Conservation (phyloP, 2,888 invertebrate genomes). For the Ctenicera cuprea region DNA sequence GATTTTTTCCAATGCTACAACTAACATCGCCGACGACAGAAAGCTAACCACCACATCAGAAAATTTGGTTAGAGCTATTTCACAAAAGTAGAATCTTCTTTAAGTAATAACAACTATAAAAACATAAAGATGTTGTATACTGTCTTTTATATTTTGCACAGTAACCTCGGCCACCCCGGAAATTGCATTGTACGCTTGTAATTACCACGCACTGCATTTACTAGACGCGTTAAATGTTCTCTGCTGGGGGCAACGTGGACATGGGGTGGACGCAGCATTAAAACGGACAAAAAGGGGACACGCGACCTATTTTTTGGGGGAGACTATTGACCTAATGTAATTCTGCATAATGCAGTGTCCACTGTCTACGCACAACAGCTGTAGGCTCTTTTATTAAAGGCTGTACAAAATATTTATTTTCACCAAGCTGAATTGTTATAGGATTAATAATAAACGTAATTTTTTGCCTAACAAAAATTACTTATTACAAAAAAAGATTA, state of each 20-base stretch:
- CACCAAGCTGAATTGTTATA: not conserved
- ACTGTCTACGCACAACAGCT: conserved; percentile 61
- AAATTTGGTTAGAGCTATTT: no score
- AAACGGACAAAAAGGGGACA: conserved; percentile 72
- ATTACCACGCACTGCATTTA: conserved; percentile 6
- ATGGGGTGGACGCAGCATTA: conserved; percentile 68
- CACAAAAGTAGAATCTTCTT: no score
- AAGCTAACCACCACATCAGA: no score
- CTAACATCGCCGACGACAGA: no score
- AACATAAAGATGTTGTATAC: no score
- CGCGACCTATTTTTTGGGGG: conserved; percentile 70
- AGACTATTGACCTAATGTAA: conserved; percentile 65
- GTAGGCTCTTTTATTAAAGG: conserved; percentile 59
- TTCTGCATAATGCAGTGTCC: conserved; percentile 68
- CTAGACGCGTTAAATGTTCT: conserved; percentile 35
- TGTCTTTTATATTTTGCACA: not conserved
- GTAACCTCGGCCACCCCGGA: not conserved
- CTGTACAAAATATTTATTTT: conserved; percentile 25
- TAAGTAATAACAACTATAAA: no score
- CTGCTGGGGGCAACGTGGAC: conserved; percentile 66
- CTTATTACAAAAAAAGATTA: not conserved
- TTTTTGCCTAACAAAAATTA: not conserved
- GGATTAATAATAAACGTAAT: no score
- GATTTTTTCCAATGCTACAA: no score
- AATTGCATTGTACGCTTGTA: not conserved